Evolutionary conservation across 92 coral and sea anemone species (phyloP).

Genomic region (Epizoanthus stellaris): DNA sequence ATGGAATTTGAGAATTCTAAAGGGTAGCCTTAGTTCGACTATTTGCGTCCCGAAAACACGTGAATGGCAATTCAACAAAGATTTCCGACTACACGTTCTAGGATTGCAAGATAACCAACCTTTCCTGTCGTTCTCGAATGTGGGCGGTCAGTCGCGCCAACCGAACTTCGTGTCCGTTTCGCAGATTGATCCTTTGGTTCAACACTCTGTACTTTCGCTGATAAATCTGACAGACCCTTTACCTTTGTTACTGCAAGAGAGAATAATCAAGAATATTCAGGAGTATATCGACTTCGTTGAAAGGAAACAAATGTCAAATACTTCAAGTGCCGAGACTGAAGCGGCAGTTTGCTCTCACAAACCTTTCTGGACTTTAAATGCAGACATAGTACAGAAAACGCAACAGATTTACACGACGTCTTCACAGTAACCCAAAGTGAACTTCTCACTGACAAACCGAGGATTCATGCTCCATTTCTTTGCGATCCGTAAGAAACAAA

Average conservation of each 20-base stretch:
- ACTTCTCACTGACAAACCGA: conserved; percentile 4
- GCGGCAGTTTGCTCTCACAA: conserved; percentile 22
- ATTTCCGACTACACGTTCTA: conserved; percentile 9
- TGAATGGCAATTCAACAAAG: not conserved
- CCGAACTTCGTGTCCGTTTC: conserved; percentile 62
- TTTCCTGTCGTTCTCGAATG: conserved; percentile 59
- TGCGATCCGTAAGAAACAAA: conserved; percentile 10
- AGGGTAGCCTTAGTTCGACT: not conserved
- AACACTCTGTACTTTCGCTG: conserved; percentile 66
- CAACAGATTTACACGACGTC: conserved; percentile 5
- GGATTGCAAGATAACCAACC: conserved; percentile 28
- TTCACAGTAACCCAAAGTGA: conserved; percentile 13
- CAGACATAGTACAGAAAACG: conserved; percentile 73
- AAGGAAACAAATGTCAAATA: conserved; percentile 12
- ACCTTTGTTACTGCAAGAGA: conserved; percentile 88
- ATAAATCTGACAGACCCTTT: conserved; percentile 83
- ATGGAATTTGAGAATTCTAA: not conserved
- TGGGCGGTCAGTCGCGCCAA: conserved; percentile 73
- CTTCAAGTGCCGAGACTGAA: conserved; percentile 16
- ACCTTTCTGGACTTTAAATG: conserved; percentile 96
- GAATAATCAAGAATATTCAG: conserved; percentile 33
- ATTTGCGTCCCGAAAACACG: not conserved
- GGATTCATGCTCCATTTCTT: conserved; percentile 16
- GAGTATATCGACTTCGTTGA: conserved; percentile 6
- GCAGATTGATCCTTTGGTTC: conserved; percentile 56